A percentile compares a stretch with the other conserved stretches of the same genome.
These are phyloP conservation scores for Mormyrops boulengeri DNA, from an alignment of 2,797 vertebrate genomes.

Conservation along the genomic window DNA sequence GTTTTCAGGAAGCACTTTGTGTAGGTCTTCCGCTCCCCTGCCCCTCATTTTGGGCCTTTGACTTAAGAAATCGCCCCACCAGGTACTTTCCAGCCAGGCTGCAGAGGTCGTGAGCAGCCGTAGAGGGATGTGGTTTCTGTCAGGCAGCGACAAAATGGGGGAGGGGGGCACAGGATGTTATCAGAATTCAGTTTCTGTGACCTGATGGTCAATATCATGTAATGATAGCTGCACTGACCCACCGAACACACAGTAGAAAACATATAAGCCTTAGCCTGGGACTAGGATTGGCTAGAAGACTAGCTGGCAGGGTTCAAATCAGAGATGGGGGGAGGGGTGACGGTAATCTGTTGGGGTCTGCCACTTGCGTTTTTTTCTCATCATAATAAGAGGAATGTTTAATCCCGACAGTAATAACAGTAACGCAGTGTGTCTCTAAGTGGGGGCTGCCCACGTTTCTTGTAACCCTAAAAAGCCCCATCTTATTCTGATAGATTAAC, in stretches of 20 bases:
- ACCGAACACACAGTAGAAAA: constrained; percentile 47
- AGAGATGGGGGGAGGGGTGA: neutral
- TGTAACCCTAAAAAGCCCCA: neutral
- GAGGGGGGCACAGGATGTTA: constrained; percentile 64
- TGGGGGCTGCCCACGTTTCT: neutral
- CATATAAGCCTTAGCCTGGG: constrained; percentile 49
- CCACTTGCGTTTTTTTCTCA: neutral
- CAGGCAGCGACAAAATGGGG: constrained; percentile 36
- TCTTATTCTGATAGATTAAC: neutral
- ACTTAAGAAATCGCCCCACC: neutral
- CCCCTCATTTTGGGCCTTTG: neutral
- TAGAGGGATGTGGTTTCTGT: constrained; percentile 26
- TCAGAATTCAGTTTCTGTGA: constrained; percentile 57
- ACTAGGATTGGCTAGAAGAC: neutral
- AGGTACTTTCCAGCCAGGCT: constrained; percentile 20
- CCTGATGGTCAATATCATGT: constrained; percentile 51
- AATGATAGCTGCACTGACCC: constrained; percentile 41
- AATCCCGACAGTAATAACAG: neutral
- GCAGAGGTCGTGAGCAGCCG: constrained; percentile 7
- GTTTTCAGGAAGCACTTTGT: constrained; percentile 7
- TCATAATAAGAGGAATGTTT: neutral
- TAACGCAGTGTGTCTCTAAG: neutral
- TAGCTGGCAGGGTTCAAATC: neutral
- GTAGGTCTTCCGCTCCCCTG: neutral
- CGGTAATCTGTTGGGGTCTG: neutral